Evolutionary conservation across 2,797 vertebrate genomes (phyloP), one percentile per base, ranked within the genome.

Genomic region (Heterohyrax brucei): DNA sequence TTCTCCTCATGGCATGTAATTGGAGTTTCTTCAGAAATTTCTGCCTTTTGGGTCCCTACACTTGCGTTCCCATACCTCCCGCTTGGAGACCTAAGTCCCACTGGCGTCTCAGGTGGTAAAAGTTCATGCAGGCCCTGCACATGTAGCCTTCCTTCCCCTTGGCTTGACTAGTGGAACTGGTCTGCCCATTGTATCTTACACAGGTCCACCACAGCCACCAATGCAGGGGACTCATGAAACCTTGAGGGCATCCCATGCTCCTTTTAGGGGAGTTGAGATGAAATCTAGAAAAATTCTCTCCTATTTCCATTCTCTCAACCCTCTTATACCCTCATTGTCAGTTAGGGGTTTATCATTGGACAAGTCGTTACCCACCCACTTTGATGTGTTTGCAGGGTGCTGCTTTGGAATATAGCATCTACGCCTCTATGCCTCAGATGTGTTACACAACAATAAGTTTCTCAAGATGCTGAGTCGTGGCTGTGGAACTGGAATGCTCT

Each of bases 251-350:
- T 6, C 30, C 48, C 21, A 68, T 16, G 14, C 5, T 61, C 24
- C 66, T 82, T 46, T 64, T 28, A 48, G 92, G 33, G 46, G 39
- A 89, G 39, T 77, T 73, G 48, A 87, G 68, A n/a, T 13, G 61
- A 61, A 62, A 72, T 68, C 30, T 78, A 33, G 80, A 93, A 94
- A 89, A 92, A 91, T 56, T 21, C 6, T 73, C 39, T 85, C 44
- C 84, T 56, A 2, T 70, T 44, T 21, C 8, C 28, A 21, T 88
- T 82, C 48, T 73, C 75, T 39, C 13, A 9, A 62, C 9, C 28
- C 48, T 89, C 83, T 84, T 56, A 61, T 44, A 70, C 56, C 70
- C 82, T 89, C 19, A 12, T 48, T 48, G 28, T 78, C 46, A 61
- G 13, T 6, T 16, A 81, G 30, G 46, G 5, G 8, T 82, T 91